Conservation (phyloP, 2,888 invertebrate species). For the Minunthozetes semirufus region DNA sequence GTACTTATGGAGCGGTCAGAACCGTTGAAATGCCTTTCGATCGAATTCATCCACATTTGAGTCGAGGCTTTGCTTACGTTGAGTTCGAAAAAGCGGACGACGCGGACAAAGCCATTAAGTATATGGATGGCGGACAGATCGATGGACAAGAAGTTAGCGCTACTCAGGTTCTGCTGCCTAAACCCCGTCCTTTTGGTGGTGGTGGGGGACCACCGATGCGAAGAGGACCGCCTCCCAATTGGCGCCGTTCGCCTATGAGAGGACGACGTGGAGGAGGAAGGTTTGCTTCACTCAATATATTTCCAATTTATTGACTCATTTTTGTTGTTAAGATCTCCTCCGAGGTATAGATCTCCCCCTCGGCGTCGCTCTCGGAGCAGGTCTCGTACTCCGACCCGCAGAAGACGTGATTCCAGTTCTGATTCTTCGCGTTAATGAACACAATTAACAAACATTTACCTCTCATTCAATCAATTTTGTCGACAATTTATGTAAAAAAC, state of each 20-base stretch:
- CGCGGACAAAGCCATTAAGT: slow-evolving; percentile 96
- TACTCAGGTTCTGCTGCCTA: slow-evolving; percentile 72
- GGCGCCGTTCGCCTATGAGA: slow-evolving; percentile 31
- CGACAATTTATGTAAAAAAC: slow-evolving; percentile 19
- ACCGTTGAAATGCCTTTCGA: slow-evolving; percentile 82
- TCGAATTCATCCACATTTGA: slow-evolving; percentile 74
- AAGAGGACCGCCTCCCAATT: slow-evolving; percentile 38
- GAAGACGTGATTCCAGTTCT: slow-evolving; percentile 23
- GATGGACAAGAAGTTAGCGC: slow-evolving; percentile 93
- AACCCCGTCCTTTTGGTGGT: slow-evolving; percentile 32
- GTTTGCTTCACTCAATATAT: neutral
- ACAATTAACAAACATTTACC: neutral
- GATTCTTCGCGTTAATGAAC: slow-evolving; percentile 21
- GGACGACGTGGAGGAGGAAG: slow-evolving; percentile 27
- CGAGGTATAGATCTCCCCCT: slow-evolving; percentile 29
- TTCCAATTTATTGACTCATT: neutral
- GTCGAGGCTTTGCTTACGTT: slow-evolving; percentile 90
- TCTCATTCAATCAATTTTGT: neutral
- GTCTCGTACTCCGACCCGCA: slow-evolving; percentile 28
- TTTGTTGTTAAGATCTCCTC: slow-evolving; percentile 15
- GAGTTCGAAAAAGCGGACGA: slow-evolving; percentile 89
- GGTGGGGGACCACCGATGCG: slow-evolving; percentile 37
- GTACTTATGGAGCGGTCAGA: slow-evolving; percentile 60
- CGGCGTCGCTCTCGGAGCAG: slow-evolving; percentile 32
- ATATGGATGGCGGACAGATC: slow-evolving; percentile 98